phyloP scores from a whole-genome alignment of 2,888 invertebrate genomes.

The Dusona sp. region DNA sequence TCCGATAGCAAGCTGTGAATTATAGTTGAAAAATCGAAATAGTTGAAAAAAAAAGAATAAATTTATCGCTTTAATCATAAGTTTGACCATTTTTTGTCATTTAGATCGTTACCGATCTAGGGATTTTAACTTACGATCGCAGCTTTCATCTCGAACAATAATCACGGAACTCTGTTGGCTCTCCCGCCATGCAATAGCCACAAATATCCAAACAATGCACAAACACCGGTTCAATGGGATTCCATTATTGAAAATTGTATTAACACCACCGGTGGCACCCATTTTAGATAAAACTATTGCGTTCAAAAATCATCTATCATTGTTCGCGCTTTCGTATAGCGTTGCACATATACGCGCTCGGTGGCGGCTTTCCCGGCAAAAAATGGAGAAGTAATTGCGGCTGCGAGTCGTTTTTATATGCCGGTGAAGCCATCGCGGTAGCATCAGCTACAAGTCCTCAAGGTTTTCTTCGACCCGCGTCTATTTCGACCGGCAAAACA shows the following conservation, averaged over 20 bases:
- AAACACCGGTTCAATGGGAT: conserved; percentile 54
- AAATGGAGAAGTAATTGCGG: conserved; percentile 76
- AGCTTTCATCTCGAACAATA: conserved; percentile 71
- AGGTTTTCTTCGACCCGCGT: conserved; percentile 38
- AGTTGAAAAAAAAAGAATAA: background rate
- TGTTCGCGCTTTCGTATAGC: background rate
- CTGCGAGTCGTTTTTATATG: conserved; percentile 79
- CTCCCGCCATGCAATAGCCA: conserved; percentile 52
- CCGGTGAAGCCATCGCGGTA: conserved; percentile 24
- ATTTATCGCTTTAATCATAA: conserved; percentile 11
- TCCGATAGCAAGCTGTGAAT: conserved; percentile 91
- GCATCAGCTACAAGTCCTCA: conserved; percentile 7
- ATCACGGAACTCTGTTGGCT: conserved; percentile 71
- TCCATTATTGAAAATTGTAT: conserved; percentile 20
- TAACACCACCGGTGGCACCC: conserved; percentile 29
- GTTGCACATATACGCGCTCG: background rate
- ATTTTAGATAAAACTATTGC: background rate
- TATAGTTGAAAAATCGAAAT: conserved; percentile 73
- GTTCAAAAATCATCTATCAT: conserved; percentile 5
- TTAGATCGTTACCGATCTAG: background rate
- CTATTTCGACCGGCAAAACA: conserved; percentile 19
- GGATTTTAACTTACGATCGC: conserved; percentile 73
- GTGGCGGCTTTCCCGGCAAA: conserved; percentile 56
- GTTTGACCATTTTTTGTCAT: conserved; percentile 21
- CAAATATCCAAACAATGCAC: conserved; percentile 62